Evolutionary conservation across 2,888 invertebrate species (phyloP).

Genomic region (Tetragnatha montana): DNA sequence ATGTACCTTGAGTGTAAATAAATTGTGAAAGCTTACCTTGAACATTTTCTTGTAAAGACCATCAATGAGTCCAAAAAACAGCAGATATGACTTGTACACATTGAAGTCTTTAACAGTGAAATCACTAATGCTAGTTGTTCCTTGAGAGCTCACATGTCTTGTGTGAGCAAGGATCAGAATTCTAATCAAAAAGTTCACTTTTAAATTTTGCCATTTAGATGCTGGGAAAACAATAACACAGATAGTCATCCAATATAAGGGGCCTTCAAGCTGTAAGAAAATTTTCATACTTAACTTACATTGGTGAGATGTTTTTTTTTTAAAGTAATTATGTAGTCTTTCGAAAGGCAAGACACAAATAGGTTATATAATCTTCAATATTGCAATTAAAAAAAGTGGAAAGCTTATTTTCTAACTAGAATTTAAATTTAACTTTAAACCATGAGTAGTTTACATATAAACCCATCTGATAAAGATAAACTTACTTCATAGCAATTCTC

Average conservation of each 20-base stretch:
- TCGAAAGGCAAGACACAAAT: neutral
- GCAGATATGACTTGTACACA: slow-evolving; percentile 89
- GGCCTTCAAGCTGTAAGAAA: slow-evolving; percentile 84
- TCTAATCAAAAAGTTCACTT: slow-evolving; percentile 85
- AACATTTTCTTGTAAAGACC: slow-evolving; percentile 89
- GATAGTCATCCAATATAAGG: slow-evolving; percentile 90
- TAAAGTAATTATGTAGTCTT: neutral
- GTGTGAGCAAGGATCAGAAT: slow-evolving; percentile 87
- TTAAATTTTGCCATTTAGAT: slow-evolving; percentile 85
- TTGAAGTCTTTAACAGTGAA: slow-evolving; percentile 80
- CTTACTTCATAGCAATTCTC: slow-evolving; percentile 87
- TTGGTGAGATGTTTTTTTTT: neutral
- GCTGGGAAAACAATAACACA: slow-evolving; percentile 87
- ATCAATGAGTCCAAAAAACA: slow-evolving; percentile 91
- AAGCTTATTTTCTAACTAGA: too few species aligned
- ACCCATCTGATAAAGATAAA: neutral
- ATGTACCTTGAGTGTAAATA: neutral
- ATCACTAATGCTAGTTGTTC: slow-evolving; percentile 76
- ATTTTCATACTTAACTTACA: neutral
- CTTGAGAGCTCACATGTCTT: slow-evolving; percentile 82
- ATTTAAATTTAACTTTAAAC: neutral
- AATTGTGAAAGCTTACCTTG: slow-evolving; percentile 81
- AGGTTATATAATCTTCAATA: neutral
- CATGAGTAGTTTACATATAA: neutral
- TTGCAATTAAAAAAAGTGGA: neutral